These are phyloP conservation scores for Leistus spinibarbis DNA, from an alignment of 2,888 invertebrate genomes.

Conservation along the genomic window DNA sequence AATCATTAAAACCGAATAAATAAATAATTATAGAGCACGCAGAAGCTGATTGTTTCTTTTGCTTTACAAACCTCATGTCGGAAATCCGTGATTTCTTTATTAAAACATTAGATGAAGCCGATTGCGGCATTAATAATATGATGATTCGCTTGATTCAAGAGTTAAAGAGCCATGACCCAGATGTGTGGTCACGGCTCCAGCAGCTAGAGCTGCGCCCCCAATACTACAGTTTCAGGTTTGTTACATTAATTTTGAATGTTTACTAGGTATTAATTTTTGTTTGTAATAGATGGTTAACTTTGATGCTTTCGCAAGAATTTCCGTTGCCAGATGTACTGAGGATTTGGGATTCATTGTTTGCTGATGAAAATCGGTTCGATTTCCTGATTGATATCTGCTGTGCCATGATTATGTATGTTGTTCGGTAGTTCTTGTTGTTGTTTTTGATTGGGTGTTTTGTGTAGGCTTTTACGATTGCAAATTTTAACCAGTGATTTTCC, in stretches of 20 bases:
- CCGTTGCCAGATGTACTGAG: slow-evolving; percentile 95
- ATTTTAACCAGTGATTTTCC: slow-evolving; percentile 90
- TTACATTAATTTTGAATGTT: not conserved
- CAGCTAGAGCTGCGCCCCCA: slow-evolving; percentile 90
- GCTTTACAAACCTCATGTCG: slow-evolving; percentile 97
- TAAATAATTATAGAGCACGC: slow-evolving; percentile 77
- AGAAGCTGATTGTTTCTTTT: slow-evolving; percentile 97
- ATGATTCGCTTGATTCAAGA: slow-evolving; percentile 83
- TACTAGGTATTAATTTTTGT: not conserved
- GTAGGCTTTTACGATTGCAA: slow-evolving; percentile 80
- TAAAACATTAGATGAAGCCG: slow-evolving; percentile 91
- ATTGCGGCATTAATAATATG: slow-evolving; percentile 88
- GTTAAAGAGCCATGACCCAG: slow-evolving; percentile 76
- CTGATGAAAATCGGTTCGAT: slow-evolving; percentile 87
- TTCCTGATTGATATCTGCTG: slow-evolving; percentile 93
- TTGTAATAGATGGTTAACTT: slow-evolving; percentile 85
- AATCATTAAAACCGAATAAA: no score
- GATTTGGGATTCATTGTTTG: slow-evolving; percentile 96
- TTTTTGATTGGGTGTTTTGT: slow-evolving; percentile 42
- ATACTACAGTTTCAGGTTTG: slow-evolving; percentile 90
- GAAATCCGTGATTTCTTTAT: slow-evolving; percentile 98
- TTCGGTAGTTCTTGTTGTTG: not conserved
- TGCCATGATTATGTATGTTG: slow-evolving; percentile 95
- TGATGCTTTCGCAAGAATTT: slow-evolving; percentile 96
- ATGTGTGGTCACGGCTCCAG: slow-evolving; percentile 77